Evolutionary conservation across 2,797 vertebrate species (phyloP).

Genomic region (Hippoglossus hippoglossus): DNA sequence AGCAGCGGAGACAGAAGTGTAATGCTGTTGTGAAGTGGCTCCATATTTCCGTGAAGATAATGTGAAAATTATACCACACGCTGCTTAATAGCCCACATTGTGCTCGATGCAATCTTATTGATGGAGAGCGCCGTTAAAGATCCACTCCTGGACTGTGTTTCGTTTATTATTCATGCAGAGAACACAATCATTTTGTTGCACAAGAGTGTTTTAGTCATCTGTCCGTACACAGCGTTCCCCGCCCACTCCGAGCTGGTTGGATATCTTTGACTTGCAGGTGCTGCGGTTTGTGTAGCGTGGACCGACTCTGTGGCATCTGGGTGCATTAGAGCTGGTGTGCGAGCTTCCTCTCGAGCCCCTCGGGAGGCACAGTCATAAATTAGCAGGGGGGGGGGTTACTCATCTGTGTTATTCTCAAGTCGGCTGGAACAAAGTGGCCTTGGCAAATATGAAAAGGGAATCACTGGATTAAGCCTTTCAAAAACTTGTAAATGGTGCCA

Average conservation of each 20-base stretch:
- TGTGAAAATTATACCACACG: slow-evolving; percentile 16
- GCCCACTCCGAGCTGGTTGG: too few relatives aligned
- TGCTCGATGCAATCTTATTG: slow-evolving; percentile 6
- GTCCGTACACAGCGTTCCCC: neutral
- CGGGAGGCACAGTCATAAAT: slow-evolving; percentile 48
- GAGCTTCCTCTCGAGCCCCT: slow-evolving; percentile 3
- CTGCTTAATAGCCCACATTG: neutral
- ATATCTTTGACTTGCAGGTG: neutral
- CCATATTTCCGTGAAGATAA: slow-evolving; percentile 9
- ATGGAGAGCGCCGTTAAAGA: slow-evolving; percentile 16
- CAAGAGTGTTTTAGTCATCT: neutral
- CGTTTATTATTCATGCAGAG: slow-evolving; percentile 40
- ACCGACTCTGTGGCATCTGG: neutral
- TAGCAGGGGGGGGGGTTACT: neutral
- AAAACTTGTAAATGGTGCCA: slow-evolving; percentile 5
- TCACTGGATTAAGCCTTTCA: slow-evolving; percentile 25
- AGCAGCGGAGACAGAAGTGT: neutral
- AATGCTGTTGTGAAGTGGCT: neutral
- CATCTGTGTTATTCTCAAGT: slow-evolving; percentile 40
- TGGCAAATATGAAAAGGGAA: slow-evolving; percentile 4
- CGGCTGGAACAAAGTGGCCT: slow-evolving; percentile 39
- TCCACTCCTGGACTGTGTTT: neutral
- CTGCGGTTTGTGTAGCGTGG: neutral
- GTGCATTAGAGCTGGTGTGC: neutral
- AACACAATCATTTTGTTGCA: neutral